phyloP scores from a whole-genome alignment of 2,113 vertebrate species.

The Paracanthobrama guichenoti region DNA sequence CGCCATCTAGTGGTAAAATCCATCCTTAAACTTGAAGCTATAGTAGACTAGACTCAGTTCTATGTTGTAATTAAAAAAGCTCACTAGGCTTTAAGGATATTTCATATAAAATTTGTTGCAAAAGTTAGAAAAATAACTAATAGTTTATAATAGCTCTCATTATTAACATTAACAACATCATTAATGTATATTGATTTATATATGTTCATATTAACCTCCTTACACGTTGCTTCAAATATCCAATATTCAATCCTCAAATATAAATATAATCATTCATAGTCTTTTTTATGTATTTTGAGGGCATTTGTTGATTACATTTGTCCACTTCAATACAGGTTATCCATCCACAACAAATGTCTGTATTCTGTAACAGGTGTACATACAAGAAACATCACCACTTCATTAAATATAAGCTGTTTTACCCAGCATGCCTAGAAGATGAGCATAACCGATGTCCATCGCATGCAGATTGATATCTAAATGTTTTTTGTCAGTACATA shows the following conservation, averaged over 20 bases:
- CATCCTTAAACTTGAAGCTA: not conserved
- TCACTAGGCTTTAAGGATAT: not conserved
- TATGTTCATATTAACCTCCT: not conserved
- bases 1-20: conserved; percentile 72
- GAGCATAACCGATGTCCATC: no score
- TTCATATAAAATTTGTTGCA: not conserved
- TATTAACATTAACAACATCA: no score
- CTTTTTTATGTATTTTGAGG: not conserved
- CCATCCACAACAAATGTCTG: no score
- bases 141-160: not conserved
- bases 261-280: not conserved
- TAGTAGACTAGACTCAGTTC: not conserved
- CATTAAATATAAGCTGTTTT: no score
- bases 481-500: no score
- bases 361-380: no score
- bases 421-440: no score
- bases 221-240: not conserved
- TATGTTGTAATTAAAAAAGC: not conserved
- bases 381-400: no score
- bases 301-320: not conserved
- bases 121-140: not conserved
- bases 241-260: not conserved
- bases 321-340: not conserved
- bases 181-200: no score
- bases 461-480: no score